Percentiles rank a stretch among this genome's conserved stretches.
Conservation (phyloP, 2,113 vertebrate species). For the Prolemur simus region DNA sequence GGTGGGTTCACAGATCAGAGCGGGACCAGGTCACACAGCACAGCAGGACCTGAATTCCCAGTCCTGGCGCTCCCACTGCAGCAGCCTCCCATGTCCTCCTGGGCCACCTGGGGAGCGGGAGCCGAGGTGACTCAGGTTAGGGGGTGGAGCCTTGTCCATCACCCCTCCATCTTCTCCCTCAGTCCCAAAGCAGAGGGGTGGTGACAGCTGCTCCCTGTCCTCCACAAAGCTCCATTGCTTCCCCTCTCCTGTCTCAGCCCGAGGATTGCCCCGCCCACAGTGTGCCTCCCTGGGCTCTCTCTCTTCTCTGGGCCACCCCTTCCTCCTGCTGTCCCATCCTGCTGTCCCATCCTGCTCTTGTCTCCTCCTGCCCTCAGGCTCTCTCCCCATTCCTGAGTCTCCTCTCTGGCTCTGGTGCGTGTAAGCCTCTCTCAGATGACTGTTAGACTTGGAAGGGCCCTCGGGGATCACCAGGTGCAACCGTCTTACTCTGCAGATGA, state of each 20-base stretch:
- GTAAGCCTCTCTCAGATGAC: not conserved
- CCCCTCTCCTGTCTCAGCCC: not conserved
- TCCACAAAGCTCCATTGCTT: constrained; percentile 24
- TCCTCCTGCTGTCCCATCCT: not conserved
- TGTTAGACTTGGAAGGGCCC: not conserved
- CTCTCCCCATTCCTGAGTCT: not conserved
- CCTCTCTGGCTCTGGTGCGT: not conserved
- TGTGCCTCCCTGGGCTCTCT: not conserved
- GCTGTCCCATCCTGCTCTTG: not conserved
- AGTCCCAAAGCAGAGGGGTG: constrained; percentile 4
- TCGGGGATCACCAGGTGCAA: not conserved
- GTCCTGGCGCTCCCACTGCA: not conserved
- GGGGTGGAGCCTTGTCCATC: not conserved
- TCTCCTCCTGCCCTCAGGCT: not conserved
- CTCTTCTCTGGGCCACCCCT: not conserved
- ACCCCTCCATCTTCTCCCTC: not conserved
- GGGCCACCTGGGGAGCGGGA: not conserved
- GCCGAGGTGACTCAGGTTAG: not conserved
- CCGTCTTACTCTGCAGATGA: not conserved
- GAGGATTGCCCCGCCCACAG: not conserved
- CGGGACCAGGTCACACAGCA: not conserved
- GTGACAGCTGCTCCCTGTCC: not conserved
- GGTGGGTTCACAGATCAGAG: not conserved
- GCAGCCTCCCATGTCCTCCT: not conserved
- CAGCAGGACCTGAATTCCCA: not conserved